Percentiles rank a stretch among this genome's conserved stretches.
Evolutionary conservation across 2,888 invertebrate species (phyloP).

Genomic region (Balanococcus diminutus): DNA sequence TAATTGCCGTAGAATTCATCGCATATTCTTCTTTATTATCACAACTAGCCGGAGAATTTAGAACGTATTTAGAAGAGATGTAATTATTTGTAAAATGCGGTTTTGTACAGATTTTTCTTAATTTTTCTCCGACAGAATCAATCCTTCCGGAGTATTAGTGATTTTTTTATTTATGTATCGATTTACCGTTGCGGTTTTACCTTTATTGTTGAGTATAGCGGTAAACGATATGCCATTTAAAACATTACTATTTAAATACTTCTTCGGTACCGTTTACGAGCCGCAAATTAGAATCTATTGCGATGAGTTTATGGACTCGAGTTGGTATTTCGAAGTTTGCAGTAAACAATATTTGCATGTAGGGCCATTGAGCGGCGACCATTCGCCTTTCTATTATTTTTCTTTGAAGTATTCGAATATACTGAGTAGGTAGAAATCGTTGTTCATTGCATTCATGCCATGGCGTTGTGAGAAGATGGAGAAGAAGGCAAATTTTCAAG

Average conservation of each 20-base stretch:
- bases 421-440: no score
- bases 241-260: not conserved
- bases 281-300: not conserved
- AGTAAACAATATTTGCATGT: no score
- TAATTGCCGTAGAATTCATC: slow-evolving; percentile 28
- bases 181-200: not conserved
- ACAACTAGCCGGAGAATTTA: not conserved
- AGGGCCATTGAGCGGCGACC: no score
- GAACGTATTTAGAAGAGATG: slow-evolving; percentile 12
- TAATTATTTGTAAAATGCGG: slow-evolving; percentile 25
- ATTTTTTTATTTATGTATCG: not conserved
- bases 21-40: not conserved
- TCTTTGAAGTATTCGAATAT: no score
- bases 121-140: not conserved
- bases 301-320: not conserved
- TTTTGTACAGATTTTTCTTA: not conserved
- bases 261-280: not conserved
- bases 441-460: no score
- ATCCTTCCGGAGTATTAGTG: slow-evolving; percentile 13
- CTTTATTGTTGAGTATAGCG: not conserved
- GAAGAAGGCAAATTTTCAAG: no score
- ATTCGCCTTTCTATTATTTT: no score
- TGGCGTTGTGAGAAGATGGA: no score
- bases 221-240: not conserved
- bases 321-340: not conserved